A percentile compares a stretch with the other conserved stretches of the same genome.
Evolutionary conservation across 2,888 invertebrate species (phyloP).

Genomic region (Lasiommata megera): DNA sequence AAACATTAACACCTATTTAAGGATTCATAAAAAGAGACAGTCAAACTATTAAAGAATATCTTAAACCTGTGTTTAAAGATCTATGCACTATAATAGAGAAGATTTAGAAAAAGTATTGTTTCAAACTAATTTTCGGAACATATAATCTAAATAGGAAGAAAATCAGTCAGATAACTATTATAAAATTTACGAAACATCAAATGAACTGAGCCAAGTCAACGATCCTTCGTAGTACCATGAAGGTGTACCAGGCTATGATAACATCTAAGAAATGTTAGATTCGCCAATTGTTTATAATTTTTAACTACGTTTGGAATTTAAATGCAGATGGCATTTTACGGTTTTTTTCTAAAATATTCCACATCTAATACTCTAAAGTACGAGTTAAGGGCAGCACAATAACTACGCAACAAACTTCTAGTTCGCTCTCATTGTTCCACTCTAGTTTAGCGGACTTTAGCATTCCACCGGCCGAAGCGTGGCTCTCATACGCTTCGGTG

Average conservation of each 20-base stretch:
- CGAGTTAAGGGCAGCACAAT: neutral
- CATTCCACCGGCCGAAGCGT: too few relatives aligned
- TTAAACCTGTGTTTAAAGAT: neutral
- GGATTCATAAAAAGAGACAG: neutral
- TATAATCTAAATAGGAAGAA: neutral
- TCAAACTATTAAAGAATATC: neutral
- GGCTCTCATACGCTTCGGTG: too few relatives aligned
- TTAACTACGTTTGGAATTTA: neutral
- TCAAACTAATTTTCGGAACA: neutral
- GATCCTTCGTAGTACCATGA: slow-evolving; percentile 33
- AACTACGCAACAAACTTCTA: neutral
- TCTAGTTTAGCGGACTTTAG: too few relatives aligned
- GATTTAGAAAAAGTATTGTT: neutral
- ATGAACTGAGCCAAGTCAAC: neutral
- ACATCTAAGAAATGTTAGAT: neutral
- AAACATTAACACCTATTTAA: neutral
- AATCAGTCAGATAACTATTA: neutral
- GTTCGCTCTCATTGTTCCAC: neutral
- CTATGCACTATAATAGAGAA: neutral
- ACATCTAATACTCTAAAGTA: neutral
- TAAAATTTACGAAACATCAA: neutral
- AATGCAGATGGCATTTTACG: neutral
- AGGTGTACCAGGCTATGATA: slow-evolving; percentile 21
- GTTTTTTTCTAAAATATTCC: neutral
- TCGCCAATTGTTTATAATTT: neutral